Evolutionary conservation across 2,888 invertebrate genomes (phyloP).

Genomic region (Synergus laeviventris): DNA sequence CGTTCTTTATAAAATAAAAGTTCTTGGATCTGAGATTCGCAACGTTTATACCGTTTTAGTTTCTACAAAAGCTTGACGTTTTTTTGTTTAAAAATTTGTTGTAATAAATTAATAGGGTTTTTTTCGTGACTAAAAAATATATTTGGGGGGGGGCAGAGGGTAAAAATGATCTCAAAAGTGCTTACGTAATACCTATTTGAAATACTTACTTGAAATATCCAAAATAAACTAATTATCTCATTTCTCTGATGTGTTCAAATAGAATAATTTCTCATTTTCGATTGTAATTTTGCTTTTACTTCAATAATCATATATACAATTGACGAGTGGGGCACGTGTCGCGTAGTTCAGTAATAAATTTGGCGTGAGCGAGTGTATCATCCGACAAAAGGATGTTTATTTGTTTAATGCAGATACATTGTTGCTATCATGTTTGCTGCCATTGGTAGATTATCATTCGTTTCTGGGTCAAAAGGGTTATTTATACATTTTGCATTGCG

Average conservation of each 20-base stretch:
- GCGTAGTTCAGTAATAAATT: constrained; percentile 1
- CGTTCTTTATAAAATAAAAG: no score
- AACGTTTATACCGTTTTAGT: no score
- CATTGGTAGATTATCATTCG: neutral
- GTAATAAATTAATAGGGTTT: no score
- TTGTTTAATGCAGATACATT: constrained; percentile 43
- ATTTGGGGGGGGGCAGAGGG: no score
- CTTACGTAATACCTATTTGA: no score
- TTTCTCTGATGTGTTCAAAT: neutral
- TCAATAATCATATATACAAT: neutral
- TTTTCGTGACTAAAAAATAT: no score
- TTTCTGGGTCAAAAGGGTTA: constrained; percentile 7
- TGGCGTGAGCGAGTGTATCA: constrained; percentile 56
- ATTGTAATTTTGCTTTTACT: neutral
- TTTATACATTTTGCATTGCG: constrained; percentile 43
- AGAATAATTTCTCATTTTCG: neutral
- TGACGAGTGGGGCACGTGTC: constrained; percentile 34
- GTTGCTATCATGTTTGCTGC: constrained; percentile 29
- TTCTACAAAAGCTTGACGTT: no score
- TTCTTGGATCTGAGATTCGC: no score
- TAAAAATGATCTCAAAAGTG: no score
- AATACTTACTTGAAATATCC: no score
- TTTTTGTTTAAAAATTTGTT: no score
- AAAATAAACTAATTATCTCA: no score
- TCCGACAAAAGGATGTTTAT: constrained; percentile 64